These are phyloP conservation scores for Acrocephalus scirpaceus DNA, from an alignment of 2,797 vertebrate species.

Conservation along the genomic window DNA sequence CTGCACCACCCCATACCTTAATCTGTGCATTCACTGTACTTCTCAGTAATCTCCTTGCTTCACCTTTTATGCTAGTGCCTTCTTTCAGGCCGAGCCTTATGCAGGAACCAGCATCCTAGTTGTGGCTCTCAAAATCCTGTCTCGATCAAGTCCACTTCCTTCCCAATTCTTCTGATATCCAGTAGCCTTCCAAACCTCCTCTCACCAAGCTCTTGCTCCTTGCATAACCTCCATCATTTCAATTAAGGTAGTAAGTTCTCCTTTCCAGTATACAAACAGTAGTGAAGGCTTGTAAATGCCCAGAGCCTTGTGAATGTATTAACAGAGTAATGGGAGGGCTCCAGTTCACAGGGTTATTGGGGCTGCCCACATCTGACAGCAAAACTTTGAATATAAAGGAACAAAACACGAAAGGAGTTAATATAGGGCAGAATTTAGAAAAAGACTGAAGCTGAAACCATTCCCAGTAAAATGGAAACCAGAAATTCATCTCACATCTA, in stretches of 20 bases:
- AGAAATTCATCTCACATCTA: neutral
- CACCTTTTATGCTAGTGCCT: neutral
- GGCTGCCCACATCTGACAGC: neutral
- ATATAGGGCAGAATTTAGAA: neutral
- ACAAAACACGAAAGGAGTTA: neutral
- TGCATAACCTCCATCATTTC: neutral
- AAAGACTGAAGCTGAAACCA: neutral
- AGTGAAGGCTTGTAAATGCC: neutral
- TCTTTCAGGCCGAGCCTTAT: neutral
- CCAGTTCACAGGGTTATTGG: neutral
- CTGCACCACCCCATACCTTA: neutral
- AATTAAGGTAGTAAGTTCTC: neutral
- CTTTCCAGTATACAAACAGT: neutral
- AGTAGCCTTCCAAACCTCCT: neutral
- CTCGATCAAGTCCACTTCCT: neutral
- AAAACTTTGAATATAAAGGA: neutral
- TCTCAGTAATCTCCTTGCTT: neutral
- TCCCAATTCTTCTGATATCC: neutral
- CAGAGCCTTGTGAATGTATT: neutral
- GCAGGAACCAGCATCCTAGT: neutral
- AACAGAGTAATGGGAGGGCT: neutral
- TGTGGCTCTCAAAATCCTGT: neutral
- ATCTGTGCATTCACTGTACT: neutral
- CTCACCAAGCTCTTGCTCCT: constrained; percentile 1
- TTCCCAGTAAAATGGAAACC: neutral